phyloP scores from a whole-genome alignment of 2,113 vertebrate species.

The Damaliscus lunatus region DNA sequence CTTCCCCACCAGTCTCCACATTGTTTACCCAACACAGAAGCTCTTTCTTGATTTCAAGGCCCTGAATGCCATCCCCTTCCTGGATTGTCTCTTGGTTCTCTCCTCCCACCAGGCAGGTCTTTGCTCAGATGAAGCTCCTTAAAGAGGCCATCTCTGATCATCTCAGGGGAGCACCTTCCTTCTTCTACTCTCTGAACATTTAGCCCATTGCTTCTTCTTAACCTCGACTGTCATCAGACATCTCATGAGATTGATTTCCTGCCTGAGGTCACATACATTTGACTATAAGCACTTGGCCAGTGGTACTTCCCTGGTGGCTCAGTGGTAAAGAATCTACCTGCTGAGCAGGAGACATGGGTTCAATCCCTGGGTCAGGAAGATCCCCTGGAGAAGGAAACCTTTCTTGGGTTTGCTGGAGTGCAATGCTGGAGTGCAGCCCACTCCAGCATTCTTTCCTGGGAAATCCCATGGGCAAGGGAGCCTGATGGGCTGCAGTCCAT shows the following conservation, averaged over 20 bases:
- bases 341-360: neutral
- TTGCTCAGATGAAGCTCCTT: neutral
- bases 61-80: neutral
- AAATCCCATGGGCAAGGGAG: neutral
- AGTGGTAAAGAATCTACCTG: neutral
- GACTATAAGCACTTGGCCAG: neutral
- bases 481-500: neutral
- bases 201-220: neutral
- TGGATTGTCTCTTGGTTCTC: neutral
- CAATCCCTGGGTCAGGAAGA: neutral
- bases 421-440: neutral
- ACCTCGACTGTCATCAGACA: neutral
- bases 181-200: neutral
- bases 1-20: neutral
- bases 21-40: neutral
- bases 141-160: neutral
- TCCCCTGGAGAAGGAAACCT: neutral
- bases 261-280: neutral
- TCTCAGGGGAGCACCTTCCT: too few species aligned
- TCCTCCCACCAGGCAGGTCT: neutral
- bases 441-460: neutral
- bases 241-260: neutral
- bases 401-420: neutral
- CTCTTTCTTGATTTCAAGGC: neutral
- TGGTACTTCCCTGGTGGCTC: neutral